Conservation (phyloP, 2,888 invertebrate genomes). For the Platycnemis pennipes region DNA sequence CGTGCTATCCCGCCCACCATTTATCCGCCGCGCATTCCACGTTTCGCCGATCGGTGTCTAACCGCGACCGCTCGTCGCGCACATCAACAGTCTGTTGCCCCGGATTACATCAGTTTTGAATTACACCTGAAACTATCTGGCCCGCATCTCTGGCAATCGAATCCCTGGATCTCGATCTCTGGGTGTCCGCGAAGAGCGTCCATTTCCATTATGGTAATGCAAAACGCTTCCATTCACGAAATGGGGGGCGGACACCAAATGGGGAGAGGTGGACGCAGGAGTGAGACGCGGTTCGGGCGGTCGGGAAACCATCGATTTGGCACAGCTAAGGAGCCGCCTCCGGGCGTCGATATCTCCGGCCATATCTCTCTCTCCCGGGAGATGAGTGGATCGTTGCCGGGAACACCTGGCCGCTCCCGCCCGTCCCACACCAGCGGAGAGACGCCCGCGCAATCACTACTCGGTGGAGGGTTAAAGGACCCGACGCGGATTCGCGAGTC, state of each 20-base stretch:
- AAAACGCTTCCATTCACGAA: slow-evolving; percentile 18
- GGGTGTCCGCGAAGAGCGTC: neutral
- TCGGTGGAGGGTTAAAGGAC: neutral
- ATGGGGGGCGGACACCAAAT: neutral
- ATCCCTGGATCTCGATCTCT: neutral
- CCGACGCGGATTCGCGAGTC: neutral
- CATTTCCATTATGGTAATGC: neutral
- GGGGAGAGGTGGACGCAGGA: neutral
- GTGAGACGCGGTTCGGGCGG: neutral
- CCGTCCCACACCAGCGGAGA: too few relatives aligned
- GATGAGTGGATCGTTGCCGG: neutral
- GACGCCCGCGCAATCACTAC: neutral
- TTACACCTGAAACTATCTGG: neutral
- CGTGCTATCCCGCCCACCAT: neutral
- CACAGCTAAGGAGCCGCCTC: slow-evolving; percentile 22
- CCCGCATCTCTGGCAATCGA: slow-evolving; percentile 2
- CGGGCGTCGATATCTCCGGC: slow-evolving; percentile 56
- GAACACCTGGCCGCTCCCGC: neutral
- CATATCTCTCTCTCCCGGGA: neutral
- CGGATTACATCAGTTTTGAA: slow-evolving; percentile 18
- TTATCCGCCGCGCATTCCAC: neutral
- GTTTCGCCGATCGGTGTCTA: neutral
- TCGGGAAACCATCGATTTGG: slow-evolving; percentile 37
- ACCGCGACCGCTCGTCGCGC: neutral
- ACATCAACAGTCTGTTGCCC: slow-evolving; percentile 18